Evolutionary conservation across 2,888 invertebrate species (phyloP).

Genomic region (Hipparchia semele): DNA sequence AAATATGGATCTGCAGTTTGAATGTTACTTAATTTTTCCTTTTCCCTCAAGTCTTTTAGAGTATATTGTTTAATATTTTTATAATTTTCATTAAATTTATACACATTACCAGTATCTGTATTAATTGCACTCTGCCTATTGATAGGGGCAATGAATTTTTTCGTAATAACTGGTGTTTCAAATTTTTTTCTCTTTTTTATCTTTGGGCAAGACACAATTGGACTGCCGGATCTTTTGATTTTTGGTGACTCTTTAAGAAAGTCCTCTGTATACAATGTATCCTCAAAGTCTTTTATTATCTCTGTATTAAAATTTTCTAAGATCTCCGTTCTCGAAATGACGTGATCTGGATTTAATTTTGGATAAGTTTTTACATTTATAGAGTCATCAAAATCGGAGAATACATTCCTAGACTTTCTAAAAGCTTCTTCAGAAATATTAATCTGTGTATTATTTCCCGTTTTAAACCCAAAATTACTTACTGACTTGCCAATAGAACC

Average conservation of each 20-base stretch:
- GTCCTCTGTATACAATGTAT: constrained; percentile 65
- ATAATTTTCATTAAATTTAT: constrained; percentile 54
- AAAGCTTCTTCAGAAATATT: constrained; percentile 58
- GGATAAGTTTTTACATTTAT: neutral
- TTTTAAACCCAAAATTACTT: neutral
- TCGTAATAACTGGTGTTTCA: constrained; percentile 56
- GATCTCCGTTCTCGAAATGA: constrained; percentile 13
- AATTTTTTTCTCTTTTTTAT: constrained; percentile 64
- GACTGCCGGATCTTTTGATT: constrained; percentile 66
- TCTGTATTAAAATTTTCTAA: constrained; percentile 51
- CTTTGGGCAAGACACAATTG: constrained; percentile 68
- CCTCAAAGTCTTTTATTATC: constrained; percentile 66
- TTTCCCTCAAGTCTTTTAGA: constrained; percentile 52
- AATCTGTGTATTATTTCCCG: constrained; percentile 10
- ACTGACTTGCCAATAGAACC: neutral
- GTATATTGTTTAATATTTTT: constrained; percentile 57
- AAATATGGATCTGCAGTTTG: constrained; percentile 47
- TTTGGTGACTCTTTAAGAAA: constrained; percentile 52
- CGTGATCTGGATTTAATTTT: constrained; percentile 10
- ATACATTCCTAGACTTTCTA: constrained; percentile 57
- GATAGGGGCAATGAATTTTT: constrained; percentile 39
- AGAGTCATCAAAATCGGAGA: constrained; percentile 49
- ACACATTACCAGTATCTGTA: constrained; percentile 30
- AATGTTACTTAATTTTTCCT: constrained; percentile 41
- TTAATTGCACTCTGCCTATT: constrained; percentile 6